phyloP scores from a whole-genome alignment of 2,888 invertebrate species.

The Operophtera brumata region DNA sequence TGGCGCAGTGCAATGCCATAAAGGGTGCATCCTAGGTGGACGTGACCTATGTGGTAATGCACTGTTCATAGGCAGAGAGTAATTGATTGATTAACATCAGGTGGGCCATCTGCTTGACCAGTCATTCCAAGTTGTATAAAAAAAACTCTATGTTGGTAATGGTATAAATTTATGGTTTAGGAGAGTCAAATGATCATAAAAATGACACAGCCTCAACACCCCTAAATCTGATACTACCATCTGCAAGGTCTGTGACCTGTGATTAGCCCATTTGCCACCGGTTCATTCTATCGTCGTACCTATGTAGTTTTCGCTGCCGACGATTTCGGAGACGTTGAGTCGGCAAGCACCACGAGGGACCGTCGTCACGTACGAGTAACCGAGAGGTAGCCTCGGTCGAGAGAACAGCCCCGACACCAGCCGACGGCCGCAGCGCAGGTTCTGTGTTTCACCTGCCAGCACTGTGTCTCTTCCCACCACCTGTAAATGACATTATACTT shows the following conservation, averaged over 20 bases:
- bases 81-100: no score
- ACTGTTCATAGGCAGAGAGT: no score
- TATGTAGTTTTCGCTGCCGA: slow-evolving; percentile 90
- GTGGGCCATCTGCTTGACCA: no score
- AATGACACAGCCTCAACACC: no score
- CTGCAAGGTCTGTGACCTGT: neutral
- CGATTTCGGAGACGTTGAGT: slow-evolving; percentile 91
- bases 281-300: slow-evolving; percentile 79
- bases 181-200: neutral
- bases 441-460: slow-evolving; percentile 81
- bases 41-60: no score
- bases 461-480: slow-evolving; percentile 92
- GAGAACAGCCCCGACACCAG: slow-evolving; percentile 93
- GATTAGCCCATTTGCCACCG: no score
- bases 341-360: slow-evolving; percentile 93
- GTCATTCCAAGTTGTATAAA: no score
- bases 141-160: no score
- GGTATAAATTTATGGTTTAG: neutral
- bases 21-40: no score
- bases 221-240: neutral
- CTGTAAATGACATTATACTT: slow-evolving; percentile 74
- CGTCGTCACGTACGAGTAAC: slow-evolving; percentile 91
- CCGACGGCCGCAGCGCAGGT: slow-evolving; percentile 80
- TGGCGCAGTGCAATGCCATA: no score
- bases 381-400: slow-evolving; percentile 88